These are phyloP conservation scores for Phenganax stokvisi DNA, from an alignment of 92 coral and sea anemone genomes.

Conservation along the genomic window DNA sequence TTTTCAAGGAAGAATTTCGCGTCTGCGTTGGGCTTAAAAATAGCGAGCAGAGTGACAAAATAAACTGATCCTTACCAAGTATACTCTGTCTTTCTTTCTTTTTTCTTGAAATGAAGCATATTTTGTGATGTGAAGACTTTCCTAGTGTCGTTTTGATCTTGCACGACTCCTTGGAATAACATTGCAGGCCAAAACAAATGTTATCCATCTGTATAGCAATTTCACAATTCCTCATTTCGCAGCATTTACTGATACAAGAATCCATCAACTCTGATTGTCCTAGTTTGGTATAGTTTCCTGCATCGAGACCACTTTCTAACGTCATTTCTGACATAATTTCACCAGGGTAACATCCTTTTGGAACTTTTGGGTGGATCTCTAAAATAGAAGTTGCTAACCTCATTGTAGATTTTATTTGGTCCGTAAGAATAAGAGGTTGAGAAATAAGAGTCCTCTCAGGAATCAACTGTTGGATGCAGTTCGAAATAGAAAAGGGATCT, in stretches of 20 bases:
- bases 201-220: constrained; percentile 80
- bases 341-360: constrained; percentile 36
- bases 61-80: constrained; percentile 21
- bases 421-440: background rate
- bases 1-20: too few relatives aligned
- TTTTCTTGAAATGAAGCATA: constrained; percentile 58
- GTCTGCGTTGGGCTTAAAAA: too few relatives aligned
- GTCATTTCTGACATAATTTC: constrained; percentile 53
- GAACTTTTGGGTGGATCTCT: background rate
- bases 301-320: constrained; percentile 70
- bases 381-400: background rate
- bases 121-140: constrained; percentile 65
- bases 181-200: constrained; percentile 72
- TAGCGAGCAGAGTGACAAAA: background rate
- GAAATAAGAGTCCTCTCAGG: background rate
- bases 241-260: constrained; percentile 67
- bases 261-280: constrained; percentile 57
- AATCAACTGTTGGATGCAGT: too few relatives aligned
- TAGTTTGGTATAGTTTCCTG: constrained; percentile 75
- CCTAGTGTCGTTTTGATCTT: constrained; percentile 45
- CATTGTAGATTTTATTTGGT: background rate
- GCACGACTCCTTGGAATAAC: constrained; percentile 72
- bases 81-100: constrained; percentile 37
- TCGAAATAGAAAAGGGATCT: too few relatives aligned
- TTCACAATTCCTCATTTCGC: constrained; percentile 65